Evolutionary conservation across 2,888 invertebrate species (phyloP).

Genomic region (Dolichopus griseipennis): DNA sequence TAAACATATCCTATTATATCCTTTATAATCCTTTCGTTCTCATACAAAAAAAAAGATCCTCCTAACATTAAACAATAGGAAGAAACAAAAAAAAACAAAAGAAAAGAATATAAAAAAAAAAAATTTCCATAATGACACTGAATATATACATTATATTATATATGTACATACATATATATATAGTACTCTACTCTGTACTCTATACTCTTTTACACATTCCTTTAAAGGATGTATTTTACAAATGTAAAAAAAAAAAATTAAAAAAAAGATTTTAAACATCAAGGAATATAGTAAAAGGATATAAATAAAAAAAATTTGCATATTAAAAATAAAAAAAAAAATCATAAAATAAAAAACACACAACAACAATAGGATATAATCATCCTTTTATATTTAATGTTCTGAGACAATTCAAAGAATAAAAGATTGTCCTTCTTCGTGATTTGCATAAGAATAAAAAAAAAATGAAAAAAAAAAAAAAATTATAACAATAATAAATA

Average conservation of each 20-base stretch:
- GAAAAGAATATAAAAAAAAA: background rate
- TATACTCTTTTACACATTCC: no score
- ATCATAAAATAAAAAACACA: no score
- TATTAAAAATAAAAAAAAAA: no score
- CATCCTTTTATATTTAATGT: no score
- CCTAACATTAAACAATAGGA: background rate
- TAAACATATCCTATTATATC: background rate
- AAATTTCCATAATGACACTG: constrained; percentile 2
- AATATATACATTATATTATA: background rate
- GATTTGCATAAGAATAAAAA: background rate
- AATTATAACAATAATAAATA: background rate
- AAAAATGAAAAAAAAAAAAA: background rate
- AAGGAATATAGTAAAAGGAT: no score
- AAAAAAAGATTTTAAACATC: no score
- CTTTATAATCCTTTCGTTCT: background rate
- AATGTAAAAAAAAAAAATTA: no score
- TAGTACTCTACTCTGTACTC: no score
- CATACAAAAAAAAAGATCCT: background rate
- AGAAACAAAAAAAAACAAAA: background rate
- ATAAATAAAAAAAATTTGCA: no score
- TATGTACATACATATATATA: no score
- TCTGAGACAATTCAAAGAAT: background rate
- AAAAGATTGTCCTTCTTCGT: background rate
- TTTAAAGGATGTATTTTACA: no score
- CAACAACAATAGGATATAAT: no score